Evolutionary conservation across 1,140 invertebrate species (phyloP).

Genomic region (Arctopsyche grandis): DNA sequence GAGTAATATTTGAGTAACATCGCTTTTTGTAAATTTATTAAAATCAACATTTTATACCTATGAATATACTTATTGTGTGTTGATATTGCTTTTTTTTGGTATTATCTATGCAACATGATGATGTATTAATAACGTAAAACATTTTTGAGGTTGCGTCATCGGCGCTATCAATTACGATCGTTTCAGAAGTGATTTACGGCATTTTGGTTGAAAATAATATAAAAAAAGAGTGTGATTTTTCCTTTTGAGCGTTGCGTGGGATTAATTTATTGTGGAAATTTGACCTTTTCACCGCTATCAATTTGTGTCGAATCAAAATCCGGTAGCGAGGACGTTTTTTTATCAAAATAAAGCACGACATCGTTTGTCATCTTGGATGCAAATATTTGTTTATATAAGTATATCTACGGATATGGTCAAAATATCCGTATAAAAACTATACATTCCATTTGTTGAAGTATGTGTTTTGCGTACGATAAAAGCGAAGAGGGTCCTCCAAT

Average conservation of each 20-base stretch:
- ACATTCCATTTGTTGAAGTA: not conserved
- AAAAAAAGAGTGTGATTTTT: not conserved
- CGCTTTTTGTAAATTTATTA: no score
- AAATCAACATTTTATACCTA: no score
- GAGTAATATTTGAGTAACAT: no score
- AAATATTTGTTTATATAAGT: not conserved
- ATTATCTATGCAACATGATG: not conserved
- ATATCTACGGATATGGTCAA: not conserved
- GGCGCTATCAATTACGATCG: constrained; percentile 18
- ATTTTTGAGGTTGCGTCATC: constrained; percentile 7
- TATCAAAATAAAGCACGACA: not conserved
- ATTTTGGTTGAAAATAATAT: not conserved
- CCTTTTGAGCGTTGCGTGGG: not conserved
- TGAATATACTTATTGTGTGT: no score
- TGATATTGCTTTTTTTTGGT: no score
- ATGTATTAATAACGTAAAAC: constrained; percentile 1
- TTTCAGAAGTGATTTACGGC: constrained; percentile 11
- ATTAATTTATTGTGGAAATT: constrained; percentile 30
- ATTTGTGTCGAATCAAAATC: constrained; percentile 19
- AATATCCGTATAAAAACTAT: not conserved
- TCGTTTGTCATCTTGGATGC: constrained; percentile 4
- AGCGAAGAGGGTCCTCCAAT: constrained; percentile 21
- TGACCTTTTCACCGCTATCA: constrained; percentile 20
- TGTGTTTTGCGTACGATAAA: not conserved
- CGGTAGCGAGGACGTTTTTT: constrained; percentile 1